phyloP scores from a whole-genome alignment of 37 sponge, comb jelly and placozoan genomes.

The Spongia lamella region DNA sequence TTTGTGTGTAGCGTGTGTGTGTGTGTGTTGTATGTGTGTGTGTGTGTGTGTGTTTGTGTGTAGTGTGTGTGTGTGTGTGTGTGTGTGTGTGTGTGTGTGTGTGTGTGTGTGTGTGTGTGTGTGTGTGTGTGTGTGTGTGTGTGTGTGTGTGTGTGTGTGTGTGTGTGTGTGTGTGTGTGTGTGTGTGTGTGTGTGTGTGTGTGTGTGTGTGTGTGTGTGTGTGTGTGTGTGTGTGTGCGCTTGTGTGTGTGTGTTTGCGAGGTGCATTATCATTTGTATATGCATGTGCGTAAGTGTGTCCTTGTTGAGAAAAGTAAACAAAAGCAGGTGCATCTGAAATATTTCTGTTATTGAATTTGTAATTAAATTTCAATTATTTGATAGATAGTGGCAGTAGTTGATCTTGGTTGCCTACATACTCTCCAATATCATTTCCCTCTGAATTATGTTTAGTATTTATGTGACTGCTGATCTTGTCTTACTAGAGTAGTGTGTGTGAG shows the following conservation, averaged over 20 bases:
- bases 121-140: constrained; percentile 62
- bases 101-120: constrained; percentile 48
- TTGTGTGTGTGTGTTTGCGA: constrained; percentile 12
- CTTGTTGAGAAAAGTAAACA: not conserved
- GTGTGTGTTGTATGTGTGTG: no score
- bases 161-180: constrained; percentile 1
- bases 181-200: not conserved
- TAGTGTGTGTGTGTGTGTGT: no score
- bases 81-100: no score
- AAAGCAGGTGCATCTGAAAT: not conserved
- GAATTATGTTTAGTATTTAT: not conserved
- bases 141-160: constrained; percentile 48
- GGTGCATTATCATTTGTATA: not conserved
- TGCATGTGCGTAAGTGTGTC: not conserved
- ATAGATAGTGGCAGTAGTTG: not conserved
- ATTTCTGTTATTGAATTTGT: constrained; percentile 15
- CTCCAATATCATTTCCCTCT: not conserved
- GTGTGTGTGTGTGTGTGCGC: constrained; percentile 12
- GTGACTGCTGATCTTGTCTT: no score
- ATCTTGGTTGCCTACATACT: not conserved
- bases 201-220: not conserved
- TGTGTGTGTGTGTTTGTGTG: no score
- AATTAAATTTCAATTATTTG: no score
- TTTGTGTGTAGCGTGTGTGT: no score
- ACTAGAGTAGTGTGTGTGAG: constrained; percentile 15